These are phyloP conservation scores for Cheilosia urbana DNA, from an alignment of 2,888 invertebrate species.

Conservation along the genomic window DNA sequence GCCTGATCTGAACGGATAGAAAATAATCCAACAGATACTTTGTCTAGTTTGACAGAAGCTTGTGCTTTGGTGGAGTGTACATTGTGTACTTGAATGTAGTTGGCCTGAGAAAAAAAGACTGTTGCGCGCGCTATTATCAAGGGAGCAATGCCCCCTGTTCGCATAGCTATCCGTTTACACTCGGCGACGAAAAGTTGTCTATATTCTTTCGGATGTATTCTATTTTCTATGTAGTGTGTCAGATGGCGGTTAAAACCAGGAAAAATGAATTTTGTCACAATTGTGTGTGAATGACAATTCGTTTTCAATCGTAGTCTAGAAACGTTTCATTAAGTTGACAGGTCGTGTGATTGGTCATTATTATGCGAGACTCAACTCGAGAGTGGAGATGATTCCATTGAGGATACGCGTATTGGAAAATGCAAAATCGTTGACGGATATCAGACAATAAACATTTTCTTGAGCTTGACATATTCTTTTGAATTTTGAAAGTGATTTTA, in stretches of 20 bases:
- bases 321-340: not conserved
- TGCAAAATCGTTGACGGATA: slow-evolving; percentile 51
- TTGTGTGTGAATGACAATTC: slow-evolving; percentile 31
- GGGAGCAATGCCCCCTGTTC: slow-evolving; percentile 68
- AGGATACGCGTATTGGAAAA: slow-evolving; percentile 21
- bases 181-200: slow-evolving; percentile 43
- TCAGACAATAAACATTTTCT: slow-evolving; percentile 47
- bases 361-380: slow-evolving; percentile 47
- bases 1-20: slow-evolving; percentile 43
- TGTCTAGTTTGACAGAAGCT: slow-evolving; percentile 70
- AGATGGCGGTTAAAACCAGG: not conserved
- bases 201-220: not conserved
- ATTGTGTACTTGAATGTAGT: slow-evolving; percentile 16
- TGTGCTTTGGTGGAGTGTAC: slow-evolving; percentile 37
- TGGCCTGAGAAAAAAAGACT: slow-evolving; percentile 41
- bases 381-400: not conserved
- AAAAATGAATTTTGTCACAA: slow-evolving; percentile 12
- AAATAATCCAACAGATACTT: slow-evolving; percentile 66
- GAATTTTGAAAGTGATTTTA: not conserved
- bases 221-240: not conserved
- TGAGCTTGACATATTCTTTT: slow-evolving; percentile 22
- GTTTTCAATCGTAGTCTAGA: slow-evolving; percentile 29
- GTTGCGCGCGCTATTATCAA: slow-evolving; percentile 67
- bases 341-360: slow-evolving; percentile 39
- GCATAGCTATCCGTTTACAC: slow-evolving; percentile 67